Conservation (phyloP, 2,888 invertebrate species). For the Ceraclea dissimilis region DNA sequence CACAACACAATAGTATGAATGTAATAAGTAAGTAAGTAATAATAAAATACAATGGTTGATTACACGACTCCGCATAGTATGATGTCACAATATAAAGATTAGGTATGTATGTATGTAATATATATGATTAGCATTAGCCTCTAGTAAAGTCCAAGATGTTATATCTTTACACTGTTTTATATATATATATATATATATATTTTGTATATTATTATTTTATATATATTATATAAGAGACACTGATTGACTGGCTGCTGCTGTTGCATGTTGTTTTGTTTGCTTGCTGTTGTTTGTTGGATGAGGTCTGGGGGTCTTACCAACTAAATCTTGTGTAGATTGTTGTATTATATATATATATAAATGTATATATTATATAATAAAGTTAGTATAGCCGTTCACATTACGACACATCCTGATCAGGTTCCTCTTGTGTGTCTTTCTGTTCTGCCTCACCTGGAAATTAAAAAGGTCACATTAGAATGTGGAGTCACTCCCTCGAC, state of each 20-base stretch:
- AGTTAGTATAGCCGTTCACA: conserved; percentile 42
- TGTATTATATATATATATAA: conserved; percentile 29
- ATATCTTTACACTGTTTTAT: conserved; percentile 24
- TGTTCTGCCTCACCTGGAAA: conserved; percentile 79
- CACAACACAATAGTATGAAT: too few relatives aligned
- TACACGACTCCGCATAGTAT: too few relatives aligned
- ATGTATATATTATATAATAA: conserved; percentile 37
- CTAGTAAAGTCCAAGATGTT: conserved; percentile 26
- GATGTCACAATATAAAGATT: too few relatives aligned
- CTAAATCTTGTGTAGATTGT: not conserved
- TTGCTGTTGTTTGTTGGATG: conserved; percentile 20
- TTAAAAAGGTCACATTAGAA: conserved; percentile 21
- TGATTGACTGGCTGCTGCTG: conserved; percentile 24
- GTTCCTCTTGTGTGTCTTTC: conserved; percentile 88
- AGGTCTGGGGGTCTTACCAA: conserved; percentile 21
- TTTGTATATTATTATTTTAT: too few relatives aligned
- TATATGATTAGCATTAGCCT: too few relatives aligned
- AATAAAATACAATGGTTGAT: too few relatives aligned
- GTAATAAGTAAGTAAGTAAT: too few relatives aligned
- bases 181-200: too few relatives aligned
- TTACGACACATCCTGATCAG: conserved; percentile 96
- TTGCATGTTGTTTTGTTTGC: conserved; percentile 17
- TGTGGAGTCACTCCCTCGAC: too few relatives aligned
- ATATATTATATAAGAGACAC: conserved; percentile 16
- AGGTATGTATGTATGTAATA: too few relatives aligned